A percentile compares a stretch with the other conserved stretches of the same genome.
Conservation (phyloP, 1,140 invertebrate genomes). For the Drosophila mauritiana region DNA sequence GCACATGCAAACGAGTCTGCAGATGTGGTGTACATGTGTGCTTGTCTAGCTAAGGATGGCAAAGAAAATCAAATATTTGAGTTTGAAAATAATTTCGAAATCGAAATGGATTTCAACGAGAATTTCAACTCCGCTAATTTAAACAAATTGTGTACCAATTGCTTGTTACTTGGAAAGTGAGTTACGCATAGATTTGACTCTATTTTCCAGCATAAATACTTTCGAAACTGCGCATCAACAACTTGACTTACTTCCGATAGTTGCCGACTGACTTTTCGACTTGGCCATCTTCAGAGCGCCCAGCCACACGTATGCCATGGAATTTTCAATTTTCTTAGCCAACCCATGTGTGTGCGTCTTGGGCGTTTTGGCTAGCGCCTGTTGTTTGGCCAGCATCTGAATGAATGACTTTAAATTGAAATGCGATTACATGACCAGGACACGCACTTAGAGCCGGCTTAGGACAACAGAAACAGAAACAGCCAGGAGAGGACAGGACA, state of each 20-base stretch:
- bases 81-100: not conserved
- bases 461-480: conserved; percentile 42
- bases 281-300: conserved; percentile 4
- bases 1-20: conserved; percentile 21
- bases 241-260: conserved; percentile 19
- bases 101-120: not conserved
- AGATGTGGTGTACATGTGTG: conserved; percentile 7
- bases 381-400: conserved; percentile 51
- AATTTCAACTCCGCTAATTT: too few relatives aligned
- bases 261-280: not conserved
- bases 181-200: not conserved
- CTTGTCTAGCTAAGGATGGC: conserved; percentile 18
- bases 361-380: conserved; percentile 11
- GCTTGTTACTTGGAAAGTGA: not conserved
- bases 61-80: not conserved
- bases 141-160: too few relatives aligned
- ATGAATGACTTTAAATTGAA: conserved; percentile 81
- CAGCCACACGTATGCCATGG: conserved; percentile 31
- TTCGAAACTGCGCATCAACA: not conserved
- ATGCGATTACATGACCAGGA: conserved; percentile 82
- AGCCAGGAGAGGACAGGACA: conserved; percentile 3
- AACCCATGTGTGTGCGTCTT: conserved; percentile 18
- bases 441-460: conserved; percentile 74
- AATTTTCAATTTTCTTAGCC: conserved; percentile 80
- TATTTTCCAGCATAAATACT: conserved; percentile 5